Percentiles rank a stretch among this genome's conserved stretches.
These are phyloP conservation scores for Melitaea cinxia DNA, from an alignment of 1,140 invertebrate species.

Conservation along the genomic window DNA sequence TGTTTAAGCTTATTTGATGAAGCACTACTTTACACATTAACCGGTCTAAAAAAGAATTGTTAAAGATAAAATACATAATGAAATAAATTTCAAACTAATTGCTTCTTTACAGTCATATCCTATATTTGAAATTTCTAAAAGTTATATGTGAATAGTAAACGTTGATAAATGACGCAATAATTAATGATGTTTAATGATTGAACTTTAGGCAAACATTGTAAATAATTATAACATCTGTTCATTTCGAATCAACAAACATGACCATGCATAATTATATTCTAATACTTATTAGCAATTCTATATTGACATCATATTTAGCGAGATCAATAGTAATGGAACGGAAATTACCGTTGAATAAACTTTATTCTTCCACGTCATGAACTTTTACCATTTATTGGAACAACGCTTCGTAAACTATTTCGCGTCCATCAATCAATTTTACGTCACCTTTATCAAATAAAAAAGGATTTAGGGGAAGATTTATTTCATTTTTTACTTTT, in stretches of 20 bases:
- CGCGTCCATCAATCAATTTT: conserved; percentile 20
- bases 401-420: conserved; percentile 12
- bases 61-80: no score
- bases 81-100: no score
- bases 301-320: neutral
- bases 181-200: neutral
- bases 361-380: neutral
- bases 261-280: neutral
- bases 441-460: conserved; percentile 20
- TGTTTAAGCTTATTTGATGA: no score
- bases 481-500: conserved; percentile 13
- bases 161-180: neutral
- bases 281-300: neutral
- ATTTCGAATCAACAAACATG: neutral
- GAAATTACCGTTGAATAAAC: neutral
- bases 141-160: neutral
- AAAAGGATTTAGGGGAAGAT: conserved; percentile 21
- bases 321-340: neutral
- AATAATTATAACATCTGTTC: neutral
- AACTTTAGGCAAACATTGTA: neutral
- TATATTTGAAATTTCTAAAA: no score
- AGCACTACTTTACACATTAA: no score
- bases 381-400: conserved; percentile 8
- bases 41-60: no score
- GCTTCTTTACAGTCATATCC: no score